Conservation (phyloP, 2,888 invertebrate genomes). For the Protodeltote pygarga region DNA sequence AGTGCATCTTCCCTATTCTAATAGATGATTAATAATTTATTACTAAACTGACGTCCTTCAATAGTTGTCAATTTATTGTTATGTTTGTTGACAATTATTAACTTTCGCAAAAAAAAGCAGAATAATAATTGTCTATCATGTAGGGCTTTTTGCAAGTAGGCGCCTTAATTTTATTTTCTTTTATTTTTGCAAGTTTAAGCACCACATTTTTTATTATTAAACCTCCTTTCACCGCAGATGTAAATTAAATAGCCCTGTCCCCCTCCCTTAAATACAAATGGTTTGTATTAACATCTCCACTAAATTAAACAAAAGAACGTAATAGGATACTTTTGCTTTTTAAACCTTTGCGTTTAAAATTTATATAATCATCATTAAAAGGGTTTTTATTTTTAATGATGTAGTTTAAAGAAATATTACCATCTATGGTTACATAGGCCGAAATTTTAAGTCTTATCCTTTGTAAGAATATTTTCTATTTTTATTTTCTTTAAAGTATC, state of each 20-base stretch:
- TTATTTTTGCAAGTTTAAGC: slow-evolving; percentile 18
- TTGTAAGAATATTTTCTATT: too few species aligned
- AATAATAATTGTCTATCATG: too few species aligned
- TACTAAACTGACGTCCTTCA: too few species aligned
- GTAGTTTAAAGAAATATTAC: slow-evolving; percentile 17
- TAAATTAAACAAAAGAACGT: slow-evolving; percentile 37
- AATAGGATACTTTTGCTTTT: slow-evolving; percentile 30
- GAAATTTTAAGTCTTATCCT: too few species aligned
- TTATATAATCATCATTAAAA: slow-evolving; percentile 19
- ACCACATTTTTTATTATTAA: slow-evolving; percentile 42
- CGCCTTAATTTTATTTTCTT: slow-evolving; percentile 10
- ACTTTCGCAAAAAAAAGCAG: too few species aligned
- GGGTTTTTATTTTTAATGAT: slow-evolving; percentile 15
- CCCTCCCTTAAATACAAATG: slow-evolving; percentile 42
- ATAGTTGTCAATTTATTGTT: too few species aligned
- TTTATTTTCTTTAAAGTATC: too few species aligned
- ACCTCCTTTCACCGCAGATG: slow-evolving; percentile 51
- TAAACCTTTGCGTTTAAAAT: too few species aligned
- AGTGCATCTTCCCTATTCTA: too few species aligned
- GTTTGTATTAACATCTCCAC: slow-evolving; percentile 44
- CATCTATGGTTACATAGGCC: too few species aligned
- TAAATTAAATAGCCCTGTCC: slow-evolving; percentile 54
- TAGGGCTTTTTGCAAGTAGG: slow-evolving; percentile 3
- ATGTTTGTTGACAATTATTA: too few species aligned
- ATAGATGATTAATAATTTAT: too few species aligned